A percentile compares a stretch with the other conserved stretches of the same genome.
Evolutionary conservation across 2,888 invertebrate genomes (phyloP).

Genomic region (Serripes groenlandicus): DNA sequence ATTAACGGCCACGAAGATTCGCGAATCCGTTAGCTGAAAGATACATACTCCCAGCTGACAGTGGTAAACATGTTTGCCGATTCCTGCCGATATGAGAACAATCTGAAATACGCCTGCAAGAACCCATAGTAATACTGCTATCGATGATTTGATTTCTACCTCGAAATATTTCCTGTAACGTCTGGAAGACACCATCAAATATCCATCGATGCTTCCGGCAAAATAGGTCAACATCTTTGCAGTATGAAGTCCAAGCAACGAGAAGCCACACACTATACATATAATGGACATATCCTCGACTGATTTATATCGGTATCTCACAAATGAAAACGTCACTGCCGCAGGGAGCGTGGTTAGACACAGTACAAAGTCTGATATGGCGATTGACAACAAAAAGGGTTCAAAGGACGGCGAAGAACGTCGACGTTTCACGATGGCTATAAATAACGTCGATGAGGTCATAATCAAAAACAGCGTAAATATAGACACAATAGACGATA

Average conservation of each 20-base stretch:
- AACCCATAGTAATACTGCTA: conserved; percentile 7
- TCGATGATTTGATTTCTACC: conserved; percentile 11
- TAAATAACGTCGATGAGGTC: background rate
- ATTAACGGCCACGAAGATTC: background rate
- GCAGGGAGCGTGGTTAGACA: background rate
- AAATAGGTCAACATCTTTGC: conserved; percentile 4
- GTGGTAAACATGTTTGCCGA: background rate
- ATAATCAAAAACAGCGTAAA: background rate
- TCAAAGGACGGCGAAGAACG: background rate
- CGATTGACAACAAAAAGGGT: background rate
- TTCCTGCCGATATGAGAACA: background rate
- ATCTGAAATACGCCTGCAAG: background rate
- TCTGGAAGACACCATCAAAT: conserved; percentile 12
- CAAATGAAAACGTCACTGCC: background rate
- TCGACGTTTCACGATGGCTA: conserved; percentile 8
- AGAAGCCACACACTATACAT: conserved; percentile 7
- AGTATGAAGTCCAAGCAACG: background rate
- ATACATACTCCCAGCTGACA: conserved; percentile 4
- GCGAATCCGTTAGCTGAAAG: background rate
- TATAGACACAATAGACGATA: background rate
- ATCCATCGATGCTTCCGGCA: conserved; percentile 7
- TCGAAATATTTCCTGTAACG: background rate
- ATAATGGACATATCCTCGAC: background rate
- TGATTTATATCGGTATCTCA: background rate
- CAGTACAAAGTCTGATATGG: background rate